Percentiles rank a stretch among this genome's conserved stretches.
Conservation (phyloP, 1,140 invertebrate genomes). For the Gryllus bimaculatus region DNA sequence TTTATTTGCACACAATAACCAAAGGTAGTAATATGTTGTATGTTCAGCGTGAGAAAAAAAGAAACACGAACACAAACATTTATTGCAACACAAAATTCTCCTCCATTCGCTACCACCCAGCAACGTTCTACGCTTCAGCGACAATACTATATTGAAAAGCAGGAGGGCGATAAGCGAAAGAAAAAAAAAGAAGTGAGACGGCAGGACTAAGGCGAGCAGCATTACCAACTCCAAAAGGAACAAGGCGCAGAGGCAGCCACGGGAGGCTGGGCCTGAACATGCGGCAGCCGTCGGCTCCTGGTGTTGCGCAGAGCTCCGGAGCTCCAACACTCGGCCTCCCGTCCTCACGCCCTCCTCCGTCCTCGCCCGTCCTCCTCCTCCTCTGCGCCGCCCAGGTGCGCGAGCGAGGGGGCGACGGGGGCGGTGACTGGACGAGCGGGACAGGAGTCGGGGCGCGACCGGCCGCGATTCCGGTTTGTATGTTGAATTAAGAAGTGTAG, state of each 20-base stretch:
- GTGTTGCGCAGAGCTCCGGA: conserved; percentile 21
- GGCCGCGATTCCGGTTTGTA: not conserved
- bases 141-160: too few species aligned
- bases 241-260: not conserved
- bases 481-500: not conserved
- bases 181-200: too few species aligned
- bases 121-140: too few species aligned
- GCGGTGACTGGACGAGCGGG: not conserved
- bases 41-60: too few species aligned
- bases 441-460: too few species aligned
- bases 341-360: conserved; percentile 6
- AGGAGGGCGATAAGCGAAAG: too few species aligned
- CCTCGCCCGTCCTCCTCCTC: conserved; percentile 23
- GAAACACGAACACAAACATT: too few species aligned
- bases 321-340: conserved; percentile 6
- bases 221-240: not conserved
- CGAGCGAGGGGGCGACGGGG: not conserved
- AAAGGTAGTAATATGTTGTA: too few species aligned
- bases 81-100: too few species aligned
- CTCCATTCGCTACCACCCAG: too few species aligned
- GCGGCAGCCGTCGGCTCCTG: conserved; percentile 28
- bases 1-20: too few species aligned
- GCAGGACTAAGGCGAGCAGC: too few species aligned
- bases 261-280: not conserved
- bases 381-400: not conserved